Conservation (phyloP, 1,140 invertebrate genomes). For the Drosophila chauvacae region DNA sequence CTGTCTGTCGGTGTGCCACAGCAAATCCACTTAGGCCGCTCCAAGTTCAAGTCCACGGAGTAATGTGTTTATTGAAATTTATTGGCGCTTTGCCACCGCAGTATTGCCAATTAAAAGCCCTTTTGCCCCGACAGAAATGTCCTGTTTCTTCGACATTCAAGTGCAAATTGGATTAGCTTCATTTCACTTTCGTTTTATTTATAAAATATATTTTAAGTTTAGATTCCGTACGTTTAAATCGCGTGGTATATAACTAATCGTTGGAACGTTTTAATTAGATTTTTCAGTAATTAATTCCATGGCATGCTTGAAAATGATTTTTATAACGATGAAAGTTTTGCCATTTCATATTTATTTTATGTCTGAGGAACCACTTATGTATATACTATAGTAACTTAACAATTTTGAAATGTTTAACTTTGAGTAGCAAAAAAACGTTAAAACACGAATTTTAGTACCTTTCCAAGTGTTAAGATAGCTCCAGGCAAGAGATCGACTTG, state of each 20-base stretch:
- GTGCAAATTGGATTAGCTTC: background rate
- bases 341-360: background rate
- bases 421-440: background rate
- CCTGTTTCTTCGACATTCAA: background rate
- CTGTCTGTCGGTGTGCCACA: conserved; percentile 5
- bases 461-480: too few species aligned
- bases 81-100: conserved; percentile 18
- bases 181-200: too few species aligned
- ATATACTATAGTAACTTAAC: background rate
- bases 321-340: background rate
- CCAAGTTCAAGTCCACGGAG: conserved; percentile 34
- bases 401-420: background rate
- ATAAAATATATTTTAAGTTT: too few species aligned
- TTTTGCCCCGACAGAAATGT: conserved; percentile 7
- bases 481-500: too few species aligned
- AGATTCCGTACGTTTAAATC: too few species aligned
- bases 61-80: conserved; percentile 43
- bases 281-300: background rate
- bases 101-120: background rate
- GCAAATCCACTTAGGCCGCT: conserved; percentile 38
- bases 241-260: too few species aligned
- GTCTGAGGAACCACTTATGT: background rate
- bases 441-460: background rate
- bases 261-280: too few species aligned
- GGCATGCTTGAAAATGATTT: background rate